phyloP scores from a whole-genome alignment of 2,113 vertebrate species.

The Podarcis raffonei region DNA sequence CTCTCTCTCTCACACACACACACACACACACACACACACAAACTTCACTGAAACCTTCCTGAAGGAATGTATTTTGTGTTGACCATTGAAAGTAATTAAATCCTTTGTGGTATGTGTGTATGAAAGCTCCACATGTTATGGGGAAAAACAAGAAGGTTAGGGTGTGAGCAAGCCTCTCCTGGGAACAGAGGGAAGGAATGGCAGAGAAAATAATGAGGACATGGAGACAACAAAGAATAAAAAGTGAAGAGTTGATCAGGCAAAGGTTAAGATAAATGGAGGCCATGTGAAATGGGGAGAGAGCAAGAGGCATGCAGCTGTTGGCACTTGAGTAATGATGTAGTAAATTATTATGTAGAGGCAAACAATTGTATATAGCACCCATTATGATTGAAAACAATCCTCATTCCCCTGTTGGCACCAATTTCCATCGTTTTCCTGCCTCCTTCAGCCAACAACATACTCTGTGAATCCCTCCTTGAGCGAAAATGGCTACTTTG shows the following conservation, averaged over 20 bases:
- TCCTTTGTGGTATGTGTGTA: background rate
- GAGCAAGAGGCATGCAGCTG: background rate
- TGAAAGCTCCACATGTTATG: background rate
- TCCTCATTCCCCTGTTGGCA: background rate
- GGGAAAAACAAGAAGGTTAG: background rate
- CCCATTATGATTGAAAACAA: background rate
- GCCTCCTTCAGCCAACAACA: background rate
- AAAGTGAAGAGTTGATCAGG: background rate
- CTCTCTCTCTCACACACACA: no score
- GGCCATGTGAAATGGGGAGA: background rate
- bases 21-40: no score
- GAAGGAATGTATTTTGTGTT: background rate
- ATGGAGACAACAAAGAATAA: background rate
- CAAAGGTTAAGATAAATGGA: background rate
- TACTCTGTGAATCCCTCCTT: no score
- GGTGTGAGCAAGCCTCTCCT: background rate
- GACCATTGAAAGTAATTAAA: background rate
- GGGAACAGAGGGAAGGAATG: background rate
- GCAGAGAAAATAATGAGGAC: background rate
- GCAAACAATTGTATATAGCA: no score
- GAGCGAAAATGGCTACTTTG: background rate
- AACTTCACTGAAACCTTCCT: background rate
- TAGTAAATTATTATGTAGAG: background rate
- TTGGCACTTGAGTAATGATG: background rate
- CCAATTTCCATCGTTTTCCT: background rate